Base-by-base conservation (phyloP, 2,113 vertebrate species). In the Copsychus sechellarum region DNA sequence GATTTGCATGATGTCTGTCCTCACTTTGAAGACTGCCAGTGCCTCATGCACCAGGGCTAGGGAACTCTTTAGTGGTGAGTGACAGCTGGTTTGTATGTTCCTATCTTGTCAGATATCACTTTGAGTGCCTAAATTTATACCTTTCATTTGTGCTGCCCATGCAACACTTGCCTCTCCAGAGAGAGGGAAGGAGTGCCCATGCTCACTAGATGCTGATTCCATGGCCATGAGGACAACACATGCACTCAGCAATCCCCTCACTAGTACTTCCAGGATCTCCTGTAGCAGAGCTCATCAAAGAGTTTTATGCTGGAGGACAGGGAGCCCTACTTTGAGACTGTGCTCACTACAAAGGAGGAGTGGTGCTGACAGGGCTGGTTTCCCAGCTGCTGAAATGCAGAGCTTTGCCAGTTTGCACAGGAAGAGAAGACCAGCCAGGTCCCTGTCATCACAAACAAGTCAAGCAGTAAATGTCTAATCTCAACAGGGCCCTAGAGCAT, bases 391-490 rank as follows among this genome's bases (percentile, higher is more conserved):
- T 86, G 82, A 95, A 91, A 74, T 4, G 24, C 58, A 53, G 56
- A 92, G 60, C 76, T 94, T 80, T 90, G 56, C 67, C 77, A 74
- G 64, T 82, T 94, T 92, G 74, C 74, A 82, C 34, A 65, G 62
- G 78, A 66, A 69, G 78, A 88, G 65, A 84, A 93, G 90, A 72
- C 53, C 40, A 76, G 79, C 85, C 92, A 88, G 81, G 81, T 90
- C 81, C 36, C 66, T 91, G 93, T 94, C 88, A 94, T 93, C 85
- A 82, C 88, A 96, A 79, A 92, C 88, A 94, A 93, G 79, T 48
- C 81, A 94, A 80, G 92, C 74, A 95, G 88, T 82, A 95, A 96
- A 94, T 93, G 92, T 61, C 87, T 79, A 80, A 93, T 91, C 81
- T 93, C 93, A 95, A 61, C 84, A 90, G 62, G 57, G 53, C 85